These are phyloP conservation scores for Myoxocephalus aenaeus DNA, from an alignment of 2,797 vertebrate genomes.

Conservation along the genomic window DNA sequence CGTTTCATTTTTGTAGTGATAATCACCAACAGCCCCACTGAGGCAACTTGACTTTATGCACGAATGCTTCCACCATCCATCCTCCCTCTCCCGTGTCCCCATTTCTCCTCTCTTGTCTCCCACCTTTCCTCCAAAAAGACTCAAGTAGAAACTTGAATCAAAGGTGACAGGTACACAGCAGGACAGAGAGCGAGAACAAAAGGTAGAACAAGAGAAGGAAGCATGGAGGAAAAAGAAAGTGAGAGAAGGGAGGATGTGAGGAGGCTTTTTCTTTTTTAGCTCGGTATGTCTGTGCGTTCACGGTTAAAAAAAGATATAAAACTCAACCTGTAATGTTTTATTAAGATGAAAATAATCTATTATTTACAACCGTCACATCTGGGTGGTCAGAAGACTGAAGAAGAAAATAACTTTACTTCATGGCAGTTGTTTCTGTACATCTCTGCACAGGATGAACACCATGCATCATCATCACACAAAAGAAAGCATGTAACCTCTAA, in stretches of 20 bases:
- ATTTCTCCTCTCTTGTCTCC: constrained; percentile 25
- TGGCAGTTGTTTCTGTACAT: constrained; percentile 17
- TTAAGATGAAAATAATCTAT: constrained; percentile 51
- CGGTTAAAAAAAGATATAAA: constrained; percentile 12
- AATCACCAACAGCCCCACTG: constrained; percentile 31
- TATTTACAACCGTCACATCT: constrained; percentile 56
- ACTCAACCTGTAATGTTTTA: constrained; percentile 59
- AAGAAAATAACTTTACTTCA: constrained; percentile 21
- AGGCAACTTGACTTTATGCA: constrained; percentile 35
- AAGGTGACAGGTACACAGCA: constrained; percentile 58
- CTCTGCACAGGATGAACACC: neutral
- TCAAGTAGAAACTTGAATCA: constrained; percentile 43
- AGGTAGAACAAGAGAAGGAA: constrained; percentile 26
- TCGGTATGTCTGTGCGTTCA: constrained; percentile 19
- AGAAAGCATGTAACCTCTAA: neutral
- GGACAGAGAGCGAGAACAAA: constrained; percentile 48
- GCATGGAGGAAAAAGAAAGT: constrained; percentile 15
- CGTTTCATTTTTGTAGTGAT: constrained; percentile 17
- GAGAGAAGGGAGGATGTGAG: constrained; percentile 18
- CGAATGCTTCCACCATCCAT: constrained; percentile 32
- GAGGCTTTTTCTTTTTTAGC: constrained; percentile 1
- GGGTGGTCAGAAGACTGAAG: constrained; percentile 37
- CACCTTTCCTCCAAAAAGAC: constrained; percentile 40
- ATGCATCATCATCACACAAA: constrained; percentile 8
- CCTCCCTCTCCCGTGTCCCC: constrained; percentile 16